Base-by-base conservation (phyloP, 1,140 invertebrate species). In the Drosophila albomicans region DNA sequence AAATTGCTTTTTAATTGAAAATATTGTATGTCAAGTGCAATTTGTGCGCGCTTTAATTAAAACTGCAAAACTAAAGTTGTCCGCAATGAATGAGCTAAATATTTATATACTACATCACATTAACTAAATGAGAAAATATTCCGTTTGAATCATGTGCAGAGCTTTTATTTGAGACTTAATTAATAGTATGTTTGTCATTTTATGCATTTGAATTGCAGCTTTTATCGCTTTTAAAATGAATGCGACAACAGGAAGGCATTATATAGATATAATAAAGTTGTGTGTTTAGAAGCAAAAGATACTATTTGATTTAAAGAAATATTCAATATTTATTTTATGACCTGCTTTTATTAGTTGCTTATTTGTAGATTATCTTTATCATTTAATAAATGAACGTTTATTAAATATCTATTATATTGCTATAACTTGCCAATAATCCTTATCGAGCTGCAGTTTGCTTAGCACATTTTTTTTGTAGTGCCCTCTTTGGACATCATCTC, bases 1-100 rank as follows among this genome's bases (percentile, higher is more conserved):
- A 89, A 89, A 89, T 89, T 89, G 78, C 72, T 81, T 89, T 89
- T 87, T 89, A 88, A 87, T 87, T 78, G 66, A 62, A 75, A 80
- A 80, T 70, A 43, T 43, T 43, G n/a, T 43, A 61, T 72, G 32
- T 48, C 76, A 61, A 88, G 68, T 75, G 59, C 70, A 82, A 89
- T 66, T 62, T 51, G 59, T 38, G 28, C 61, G 66, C 38, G 64
- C 73, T 88, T 88, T 78, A 80, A 87, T 88, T 87, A 78, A 87
- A 88, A 72, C 32, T 20, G 3, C 49, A 57, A 75, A 64, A 32
- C 30, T 32, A 8, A 32, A 64, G 78, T 75, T 70, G 15, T 8
- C 16, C 25, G 16, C 52, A 25, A 61, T 62, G 13, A 52, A 15
- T 15, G 4, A 35, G 13, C 38, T 15, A 25, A 6, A 30, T 45